Base-by-base conservation (phyloP, 2,113 vertebrate genomes). In the Siniperca chuatsi region DNA sequence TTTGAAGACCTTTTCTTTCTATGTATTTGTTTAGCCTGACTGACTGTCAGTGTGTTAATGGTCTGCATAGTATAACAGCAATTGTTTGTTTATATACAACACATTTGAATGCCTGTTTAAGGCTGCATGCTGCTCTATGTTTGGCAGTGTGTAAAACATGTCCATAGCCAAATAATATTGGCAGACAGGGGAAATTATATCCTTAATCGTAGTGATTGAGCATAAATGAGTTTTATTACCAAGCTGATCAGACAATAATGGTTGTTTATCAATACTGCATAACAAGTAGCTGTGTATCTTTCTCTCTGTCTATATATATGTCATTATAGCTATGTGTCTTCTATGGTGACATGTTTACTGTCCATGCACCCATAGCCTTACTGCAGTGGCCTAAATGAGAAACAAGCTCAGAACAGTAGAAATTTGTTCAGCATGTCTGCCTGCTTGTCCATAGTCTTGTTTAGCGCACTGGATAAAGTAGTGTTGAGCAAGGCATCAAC, bases 1-100 rank as follows among this genome's bases (percentile, higher is more conserved):
- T 80, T 87, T 84, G 62, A 78, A 48, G 52, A 76, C 71, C 64
- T n/a, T 87, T 69, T 86, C 57, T 82, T 55, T 84, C n/a, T 81
- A 21, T 76, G 46, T 83, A 42, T 86, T 85, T 91, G 78, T 90
- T 81, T 83, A 75, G 81, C 66, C 68, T 78, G 37, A 80, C 68
- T 78, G 79, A 73, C 81, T 83, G 83, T 89, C 83, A 67, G 52
- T 35, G 71, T 75, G 78, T 79, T 85, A 85, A 73, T 76, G 79
- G 69, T 75, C 78, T 87, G 78, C 73, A 46, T 66, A 29, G 52
- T 82, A 35, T 80, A 70, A 71, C 80, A 64, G 40, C 64, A 83
- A 37, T 21, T 64, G 79, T 61, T 66, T 89, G 78, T 88, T 85
- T 91, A 83, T 60, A 44, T 68, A 57, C n/a, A 18, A 75, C 81